phyloP scores from a whole-genome alignment of 1,140 invertebrate genomes.

The Pogonomyrmex barbatus region DNA sequence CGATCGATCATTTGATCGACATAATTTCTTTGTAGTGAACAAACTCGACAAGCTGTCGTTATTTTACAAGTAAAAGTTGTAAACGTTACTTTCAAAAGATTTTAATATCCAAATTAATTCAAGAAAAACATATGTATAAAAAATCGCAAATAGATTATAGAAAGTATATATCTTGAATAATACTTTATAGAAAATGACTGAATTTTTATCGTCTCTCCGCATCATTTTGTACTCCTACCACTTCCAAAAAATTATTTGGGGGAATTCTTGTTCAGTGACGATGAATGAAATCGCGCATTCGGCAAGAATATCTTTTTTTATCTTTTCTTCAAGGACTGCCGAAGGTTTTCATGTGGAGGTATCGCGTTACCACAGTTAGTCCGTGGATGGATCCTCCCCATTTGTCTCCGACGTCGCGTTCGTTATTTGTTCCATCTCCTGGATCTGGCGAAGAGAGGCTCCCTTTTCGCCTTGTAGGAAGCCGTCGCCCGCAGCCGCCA shows the following conservation, averaged over 20 bases:
- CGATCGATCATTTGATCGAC: conserved; percentile 20
- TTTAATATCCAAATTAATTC: not conserved
- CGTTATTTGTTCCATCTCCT: conserved; percentile 58
- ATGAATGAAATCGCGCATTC: conserved; percentile 26
- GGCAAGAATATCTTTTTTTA: not conserved
- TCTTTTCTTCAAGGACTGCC: not conserved
- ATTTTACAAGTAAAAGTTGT: not conserved
- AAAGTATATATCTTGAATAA: not conserved
- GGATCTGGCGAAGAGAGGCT: not conserved
- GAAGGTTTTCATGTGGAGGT: conserved; percentile 12
- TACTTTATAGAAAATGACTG: not conserved
- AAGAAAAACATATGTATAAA: not conserved
- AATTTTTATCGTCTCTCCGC: conserved; percentile 16
- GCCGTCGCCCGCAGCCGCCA: conserved; percentile 35
- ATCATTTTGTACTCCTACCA: not conserved
- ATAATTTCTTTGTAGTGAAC: conserved; percentile 7
- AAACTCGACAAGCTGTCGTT: not conserved
- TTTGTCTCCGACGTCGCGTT: conserved; percentile 61
- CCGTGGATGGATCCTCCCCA: conserved; percentile 32
- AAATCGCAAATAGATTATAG: not conserved
- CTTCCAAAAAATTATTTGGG: not conserved
- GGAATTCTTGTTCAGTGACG: not conserved
- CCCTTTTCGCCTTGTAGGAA: not conserved
- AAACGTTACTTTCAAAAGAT: not conserved
- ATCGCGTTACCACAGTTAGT: conserved; percentile 47